Base-by-base conservation (phyloP, 2,888 invertebrate genomes). In the Lasioglossum lativentre region DNA sequence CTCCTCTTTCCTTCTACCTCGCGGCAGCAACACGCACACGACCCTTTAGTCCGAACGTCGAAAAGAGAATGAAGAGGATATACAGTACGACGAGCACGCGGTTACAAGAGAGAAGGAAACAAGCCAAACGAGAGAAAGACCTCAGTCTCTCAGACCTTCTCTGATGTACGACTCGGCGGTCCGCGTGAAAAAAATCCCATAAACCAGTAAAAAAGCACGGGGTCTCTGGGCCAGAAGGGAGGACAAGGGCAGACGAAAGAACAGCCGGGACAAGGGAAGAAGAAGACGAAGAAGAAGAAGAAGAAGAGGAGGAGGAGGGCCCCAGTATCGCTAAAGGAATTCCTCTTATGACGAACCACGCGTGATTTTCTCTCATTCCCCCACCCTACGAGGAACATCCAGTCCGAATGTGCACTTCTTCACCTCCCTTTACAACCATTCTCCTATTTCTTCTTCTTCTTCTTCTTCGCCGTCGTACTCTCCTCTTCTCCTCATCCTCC, bases 111-210 rank as follows among this genome's bases (percentile, higher is more conserved):
- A 80, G 85, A 82, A 75, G 83, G 79, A 85, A 77, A 75, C 66
- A 42, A 77, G 45, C 71, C 82, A 42, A 83, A 83, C 75, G 80
- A 86, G 87, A 85, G 86, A 90, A 90, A 89, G 89, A 83, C 75
- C 86, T 86, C 86, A 93, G 92, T 91, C 59, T 66, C 66, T 66
- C 93, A 93, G 91, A 38, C 90, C 91, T 89, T 86, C 92, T 91
- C 94, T 94, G 94, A 94, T 94, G 94, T 94, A 95, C 94, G 94
- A 94, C 95, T 94, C 89, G 93, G 91, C 92, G 90, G 92, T 92
- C 87, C 92, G 93, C 92, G 94, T 94, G 94, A 95, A 95, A 95
- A 95, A 95, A 95, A 95, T 94, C 93, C 93, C 95, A 94, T 95
- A 95, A 95, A 95, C 93, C 94, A 94, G 94, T 94, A 94, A 95